Evolutionary conservation across 2,888 invertebrate species (phyloP), one percentile per base, ranked within the genome.

Genomic region (Drosophila prolongata): DNA sequence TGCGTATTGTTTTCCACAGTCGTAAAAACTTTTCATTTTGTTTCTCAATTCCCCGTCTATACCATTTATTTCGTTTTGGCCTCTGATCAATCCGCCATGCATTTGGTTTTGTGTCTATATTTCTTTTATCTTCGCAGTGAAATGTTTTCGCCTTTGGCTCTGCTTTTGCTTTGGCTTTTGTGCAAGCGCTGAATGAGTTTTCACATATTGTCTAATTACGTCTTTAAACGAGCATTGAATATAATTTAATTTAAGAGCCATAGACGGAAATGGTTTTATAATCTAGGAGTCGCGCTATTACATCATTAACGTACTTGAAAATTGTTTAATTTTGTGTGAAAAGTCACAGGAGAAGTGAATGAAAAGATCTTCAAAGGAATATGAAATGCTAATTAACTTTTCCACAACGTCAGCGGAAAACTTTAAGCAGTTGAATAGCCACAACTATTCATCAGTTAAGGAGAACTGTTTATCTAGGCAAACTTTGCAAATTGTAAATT

Each of bases 161-260:
- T 49, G 58, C 52, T 19, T 56, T 58, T 35, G 37, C 37, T 8
- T 34, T 19, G 30, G 37, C 27, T 49, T 55, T 67, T 67, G 64
- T 73, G 64, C 55, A 80, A 81, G 71, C 75, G 68, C 53, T 50
- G 65, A 76, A 76, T 69, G 66, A 46, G 57, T 69, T 80, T 77
- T 71, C 80, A 64, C 70, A 66, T 70, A 67, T 69, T 75, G 78
- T 78, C 59, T 83, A 80, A 83, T 80, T 80, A 78, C 46, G 52
- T 49, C 38, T 60, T 72, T 66, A 74, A 80, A 57, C 55, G 62
- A 60, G 38, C 53, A 65, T 40, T 62, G 64, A 46, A 40, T 60
- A 55, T 37, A 38, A 47, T 76, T 64, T 62, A 24, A 55, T 66
- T 82, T 67, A 75, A 54, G 61, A 80, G 69, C 74, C 58, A 72